phyloP scores from a whole-genome alignment of 2,797 vertebrate genomes.

The Pterois miles region DNA sequence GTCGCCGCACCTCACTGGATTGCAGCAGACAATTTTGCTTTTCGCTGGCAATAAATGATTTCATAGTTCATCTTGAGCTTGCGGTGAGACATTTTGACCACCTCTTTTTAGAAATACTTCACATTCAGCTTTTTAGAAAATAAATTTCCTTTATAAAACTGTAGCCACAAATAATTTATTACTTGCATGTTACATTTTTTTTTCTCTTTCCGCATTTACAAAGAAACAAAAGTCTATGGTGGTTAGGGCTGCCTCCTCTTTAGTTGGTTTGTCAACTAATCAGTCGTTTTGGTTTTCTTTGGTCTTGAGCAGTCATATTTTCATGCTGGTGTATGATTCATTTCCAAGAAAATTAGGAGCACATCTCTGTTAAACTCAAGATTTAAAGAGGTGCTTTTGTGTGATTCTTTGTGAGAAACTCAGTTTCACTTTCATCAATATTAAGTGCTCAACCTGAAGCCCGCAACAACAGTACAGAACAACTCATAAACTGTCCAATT shows the following conservation, averaged over 20 bases:
- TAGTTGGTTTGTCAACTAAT: too few relatives aligned
- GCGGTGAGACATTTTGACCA: not conserved
- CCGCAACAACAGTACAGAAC: too few relatives aligned
- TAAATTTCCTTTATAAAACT: not conserved
- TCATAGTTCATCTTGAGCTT: slow-evolving; percentile 22
- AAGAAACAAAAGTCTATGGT: not conserved
- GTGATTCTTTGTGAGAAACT: too few relatives aligned
- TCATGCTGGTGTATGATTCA: too few relatives aligned
- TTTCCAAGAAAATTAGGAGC: too few relatives aligned
- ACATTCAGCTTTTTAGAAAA: not conserved
- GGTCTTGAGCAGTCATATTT: fast-evolving
- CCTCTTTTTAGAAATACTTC: not conserved
- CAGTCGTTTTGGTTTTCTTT: too few relatives aligned
- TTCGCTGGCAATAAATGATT: slow-evolving; percentile 25
- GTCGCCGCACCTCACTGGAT: not conserved
- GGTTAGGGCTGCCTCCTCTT: not conserved
- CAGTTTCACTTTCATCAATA: too few relatives aligned
- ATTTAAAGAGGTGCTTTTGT: too few relatives aligned
- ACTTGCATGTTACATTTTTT: not conserved
- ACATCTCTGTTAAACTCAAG: too few relatives aligned
- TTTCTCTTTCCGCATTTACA: not conserved
- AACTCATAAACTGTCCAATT: too few relatives aligned
- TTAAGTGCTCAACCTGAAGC: too few relatives aligned
- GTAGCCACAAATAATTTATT: not conserved
- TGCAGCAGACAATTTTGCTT: slow-evolving; percentile 7